phyloP scores from a whole-genome alignment of 2,888 invertebrate species.

The Hecatera dysodea region DNA sequence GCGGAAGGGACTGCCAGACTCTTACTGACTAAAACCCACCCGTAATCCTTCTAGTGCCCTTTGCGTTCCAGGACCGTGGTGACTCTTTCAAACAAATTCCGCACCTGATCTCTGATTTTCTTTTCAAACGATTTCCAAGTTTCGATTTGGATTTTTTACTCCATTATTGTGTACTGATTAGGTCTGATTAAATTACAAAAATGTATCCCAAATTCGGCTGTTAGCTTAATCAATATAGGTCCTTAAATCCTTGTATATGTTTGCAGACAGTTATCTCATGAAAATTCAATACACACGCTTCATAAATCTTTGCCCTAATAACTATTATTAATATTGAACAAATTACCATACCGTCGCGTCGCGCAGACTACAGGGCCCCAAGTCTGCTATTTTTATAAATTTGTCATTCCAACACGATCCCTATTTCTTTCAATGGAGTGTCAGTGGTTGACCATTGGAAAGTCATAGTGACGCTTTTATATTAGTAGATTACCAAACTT shows the following conservation, averaged over 20 bases:
- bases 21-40: no score
- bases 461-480: no score
- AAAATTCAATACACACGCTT: constrained; percentile 19
- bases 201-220: not conserved
- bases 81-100: no score
- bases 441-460: no score
- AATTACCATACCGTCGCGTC: constrained; percentile 36
- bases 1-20: no score
- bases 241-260: not conserved
- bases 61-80: no score
- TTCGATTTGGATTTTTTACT: not conserved
- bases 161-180: not conserved
- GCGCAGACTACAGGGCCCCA: constrained; percentile 9
- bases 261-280: not conserved
- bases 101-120: not conserved
- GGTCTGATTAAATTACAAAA: not conserved
- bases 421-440: no score
- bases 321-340: constrained; percentile 56
- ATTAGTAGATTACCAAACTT: no score
- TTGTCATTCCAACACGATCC: no score
- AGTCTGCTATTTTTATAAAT: no score
- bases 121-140: not conserved
- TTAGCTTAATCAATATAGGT: not conserved
- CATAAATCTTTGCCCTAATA: constrained; percentile 43
- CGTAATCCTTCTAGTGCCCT: no score